A percentile compares a stretch with the other conserved stretches of the same genome.
Evolutionary conservation across 2,888 invertebrate genomes (phyloP).

Genomic region (Drosophila formosana): DNA sequence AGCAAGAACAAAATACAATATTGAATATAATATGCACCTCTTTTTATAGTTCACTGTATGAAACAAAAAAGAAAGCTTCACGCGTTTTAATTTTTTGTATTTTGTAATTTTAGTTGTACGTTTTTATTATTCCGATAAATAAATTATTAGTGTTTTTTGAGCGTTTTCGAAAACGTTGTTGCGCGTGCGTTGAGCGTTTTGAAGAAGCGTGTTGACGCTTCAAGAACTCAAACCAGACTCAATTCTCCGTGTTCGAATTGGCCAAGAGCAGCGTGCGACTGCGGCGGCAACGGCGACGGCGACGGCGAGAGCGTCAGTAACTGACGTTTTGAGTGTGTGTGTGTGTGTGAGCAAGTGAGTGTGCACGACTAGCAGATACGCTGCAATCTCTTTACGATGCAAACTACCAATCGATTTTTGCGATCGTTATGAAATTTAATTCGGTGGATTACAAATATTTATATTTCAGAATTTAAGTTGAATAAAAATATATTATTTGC

Average conservation of each 20-base stretch:
- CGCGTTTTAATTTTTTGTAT: background rate
- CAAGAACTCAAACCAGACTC: slow-evolving; percentile 80
- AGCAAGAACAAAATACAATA: background rate
- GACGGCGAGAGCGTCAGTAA: slow-evolving; percentile 29
- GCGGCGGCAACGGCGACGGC: slow-evolving; percentile 20
- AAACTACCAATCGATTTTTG: too few species aligned
- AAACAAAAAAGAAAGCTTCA: background rate
- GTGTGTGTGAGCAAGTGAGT: slow-evolving; percentile 1
- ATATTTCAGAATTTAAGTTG: too few species aligned
- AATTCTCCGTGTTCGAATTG: slow-evolving; percentile 65
- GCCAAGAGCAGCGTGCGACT: slow-evolving; percentile 61
- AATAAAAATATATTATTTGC: too few species aligned
- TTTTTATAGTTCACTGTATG: background rate
- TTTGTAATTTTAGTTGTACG: background rate
- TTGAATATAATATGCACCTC: slow-evolving; percentile 20
- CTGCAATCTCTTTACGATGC: background rate
- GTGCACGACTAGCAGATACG: slow-evolving; percentile 8
- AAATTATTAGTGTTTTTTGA: background rate
- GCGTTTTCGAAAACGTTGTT: slow-evolving; percentile 14
- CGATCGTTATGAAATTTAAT: too few species aligned
- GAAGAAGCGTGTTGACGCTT: slow-evolving; percentile 70
- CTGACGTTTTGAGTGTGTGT: background rate
- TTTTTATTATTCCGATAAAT: background rate
- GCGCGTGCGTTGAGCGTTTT: slow-evolving; percentile 24
- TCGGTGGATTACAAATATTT: too few species aligned